Evolutionary conservation across 2,113 vertebrate species (phyloP).

Genomic region (Reinhardtius hippoglossoides): DNA sequence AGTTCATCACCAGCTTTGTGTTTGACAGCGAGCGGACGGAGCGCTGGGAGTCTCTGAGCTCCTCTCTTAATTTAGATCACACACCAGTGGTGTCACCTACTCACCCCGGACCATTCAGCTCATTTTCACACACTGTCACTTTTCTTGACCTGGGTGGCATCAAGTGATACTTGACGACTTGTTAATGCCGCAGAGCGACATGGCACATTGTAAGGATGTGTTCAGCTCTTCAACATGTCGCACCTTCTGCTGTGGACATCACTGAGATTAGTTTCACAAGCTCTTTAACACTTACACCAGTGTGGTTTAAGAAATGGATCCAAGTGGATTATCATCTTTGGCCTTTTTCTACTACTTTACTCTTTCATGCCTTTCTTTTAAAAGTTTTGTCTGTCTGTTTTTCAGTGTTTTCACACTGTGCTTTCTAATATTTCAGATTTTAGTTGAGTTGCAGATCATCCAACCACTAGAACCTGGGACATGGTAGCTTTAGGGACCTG

Average conservation of each 20-base stretch:
- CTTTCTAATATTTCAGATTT: neutral
- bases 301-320: neutral
- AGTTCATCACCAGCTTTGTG: constrained; percentile 31
- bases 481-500: neutral
- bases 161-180: constrained; percentile 44
- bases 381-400: neutral
- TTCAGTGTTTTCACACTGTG: neutral
- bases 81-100: constrained; percentile 24
- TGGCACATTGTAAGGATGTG: constrained; percentile 61
- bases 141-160: constrained; percentile 51
- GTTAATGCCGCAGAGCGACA: constrained; percentile 54
- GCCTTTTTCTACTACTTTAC: neutral
- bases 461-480: neutral
- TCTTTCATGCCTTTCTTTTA: neutral
- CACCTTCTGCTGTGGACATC: constrained; percentile 56
- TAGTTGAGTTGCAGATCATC: neutral
- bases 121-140: constrained; percentile 66
- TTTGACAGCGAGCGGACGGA: constrained; percentile 28
- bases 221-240: constrained; percentile 55
- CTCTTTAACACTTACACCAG: constrained; percentile 5
- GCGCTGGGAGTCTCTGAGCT: constrained; percentile 33
- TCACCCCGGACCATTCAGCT: constrained; percentile 37
- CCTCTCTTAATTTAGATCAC: constrained; percentile 60
- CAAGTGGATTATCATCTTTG: neutral
- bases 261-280: constrained; percentile 27